phyloP scores from a whole-genome alignment of 1,140 invertebrate species.

The Hetaerina americana region DNA sequence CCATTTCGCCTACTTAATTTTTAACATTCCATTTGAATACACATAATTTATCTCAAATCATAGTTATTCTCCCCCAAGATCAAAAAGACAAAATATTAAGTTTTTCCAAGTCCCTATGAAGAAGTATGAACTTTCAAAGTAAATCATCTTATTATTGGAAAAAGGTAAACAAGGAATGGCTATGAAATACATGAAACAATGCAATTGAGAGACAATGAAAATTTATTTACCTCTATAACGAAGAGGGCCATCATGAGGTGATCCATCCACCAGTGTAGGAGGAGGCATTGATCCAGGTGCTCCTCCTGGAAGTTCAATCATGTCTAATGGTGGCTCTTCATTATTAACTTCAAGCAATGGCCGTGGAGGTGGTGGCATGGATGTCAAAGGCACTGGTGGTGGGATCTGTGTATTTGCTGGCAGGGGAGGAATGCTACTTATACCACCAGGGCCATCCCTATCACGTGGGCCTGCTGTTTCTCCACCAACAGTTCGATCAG shows the following conservation, averaged over 20 bases:
- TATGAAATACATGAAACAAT: too few species aligned
- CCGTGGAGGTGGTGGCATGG: not conserved
- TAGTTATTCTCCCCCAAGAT: too few species aligned
- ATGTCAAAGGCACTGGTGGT: not conserved
- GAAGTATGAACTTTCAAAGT: too few species aligned
- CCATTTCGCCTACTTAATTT: too few species aligned
- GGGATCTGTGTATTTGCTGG: slow-evolving; percentile 4
- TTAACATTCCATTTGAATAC: too few species aligned
- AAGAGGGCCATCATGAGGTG: not conserved
- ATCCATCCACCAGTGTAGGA: not conserved
- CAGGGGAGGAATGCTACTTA: not conserved
- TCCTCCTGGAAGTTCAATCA: not conserved
- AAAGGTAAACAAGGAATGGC: too few species aligned
- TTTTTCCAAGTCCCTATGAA: too few species aligned
- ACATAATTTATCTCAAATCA: too few species aligned
- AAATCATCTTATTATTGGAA: too few species aligned
- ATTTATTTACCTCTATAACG: not conserved
- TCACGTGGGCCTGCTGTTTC: not conserved
- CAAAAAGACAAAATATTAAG: too few species aligned
- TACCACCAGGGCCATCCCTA: not conserved
- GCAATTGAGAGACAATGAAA: too few species aligned
- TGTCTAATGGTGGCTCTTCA: not conserved
- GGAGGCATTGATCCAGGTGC: not conserved
- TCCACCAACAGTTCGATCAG: not conserved
- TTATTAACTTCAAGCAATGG: not conserved